Percentiles rank a stretch among this genome's conserved stretches.
These are phyloP conservation scores for Acholoe squamosa DNA, from an alignment of 2,888 invertebrate genomes.

Conservation along the genomic window DNA sequence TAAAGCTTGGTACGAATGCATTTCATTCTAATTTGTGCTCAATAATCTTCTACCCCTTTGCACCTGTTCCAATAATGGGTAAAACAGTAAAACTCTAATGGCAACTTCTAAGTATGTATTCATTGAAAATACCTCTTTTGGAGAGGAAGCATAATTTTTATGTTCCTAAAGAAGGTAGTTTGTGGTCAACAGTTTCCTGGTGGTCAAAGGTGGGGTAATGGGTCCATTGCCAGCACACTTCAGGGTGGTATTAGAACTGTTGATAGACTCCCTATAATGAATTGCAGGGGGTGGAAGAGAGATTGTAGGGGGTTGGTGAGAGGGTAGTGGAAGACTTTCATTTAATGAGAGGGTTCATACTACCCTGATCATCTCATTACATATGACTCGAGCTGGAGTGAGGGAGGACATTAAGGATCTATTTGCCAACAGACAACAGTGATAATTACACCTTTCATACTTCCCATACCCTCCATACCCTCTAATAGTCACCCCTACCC, in stretches of 20 bases:
- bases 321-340: conserved; percentile 4
- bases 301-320: background rate
- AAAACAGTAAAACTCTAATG: background rate
- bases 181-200: background rate
- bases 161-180: background rate
- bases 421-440: conserved; percentile 20
- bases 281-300: background rate
- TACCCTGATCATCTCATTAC: conserved; percentile 16
- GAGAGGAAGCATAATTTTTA: background rate
- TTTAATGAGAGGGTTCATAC: background rate
- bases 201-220: background rate
- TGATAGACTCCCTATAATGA: background rate
- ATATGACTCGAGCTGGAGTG: background rate
- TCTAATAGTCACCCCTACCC: background rate
- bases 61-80: background rate
- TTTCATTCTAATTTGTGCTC: too few species aligned
- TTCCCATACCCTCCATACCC: background rate
- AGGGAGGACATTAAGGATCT: conserved; percentile 7
- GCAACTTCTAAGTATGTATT: background rate
- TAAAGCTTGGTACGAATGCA: too few species aligned
- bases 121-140: background rate
- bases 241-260: conserved; percentile 8
- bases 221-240: too few species aligned
- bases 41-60: too few species aligned
- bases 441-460: conserved; percentile 19